A percentile compares a stretch with the other conserved stretches of the same genome.
Evolutionary conservation across 2,888 invertebrate genomes (phyloP).

Genomic region (Idaea straminata): DNA sequence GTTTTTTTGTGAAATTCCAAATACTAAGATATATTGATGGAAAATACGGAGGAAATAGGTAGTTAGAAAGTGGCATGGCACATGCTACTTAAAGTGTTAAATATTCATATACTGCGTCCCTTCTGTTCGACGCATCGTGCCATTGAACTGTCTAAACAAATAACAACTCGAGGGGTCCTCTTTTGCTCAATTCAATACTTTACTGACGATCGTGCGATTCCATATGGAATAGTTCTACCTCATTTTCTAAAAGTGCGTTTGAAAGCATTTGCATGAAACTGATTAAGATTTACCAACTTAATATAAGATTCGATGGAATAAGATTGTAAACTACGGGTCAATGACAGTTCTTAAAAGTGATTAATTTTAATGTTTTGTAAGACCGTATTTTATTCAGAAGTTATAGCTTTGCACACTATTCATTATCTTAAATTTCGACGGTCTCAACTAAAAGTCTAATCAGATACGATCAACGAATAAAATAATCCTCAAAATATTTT

Average conservation of each 20-base stretch:
- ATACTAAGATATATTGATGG: neutral
- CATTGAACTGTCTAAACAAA: slow-evolving; percentile 22
- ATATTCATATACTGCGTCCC: slow-evolving; percentile 4
- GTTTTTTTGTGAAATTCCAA: neutral
- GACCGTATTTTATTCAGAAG: too few species aligned
- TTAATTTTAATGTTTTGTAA: slow-evolving; percentile 5
- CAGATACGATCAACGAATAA: slow-evolving; percentile 40
- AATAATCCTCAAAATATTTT: slow-evolving; percentile 52
- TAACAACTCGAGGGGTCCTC: slow-evolving; percentile 19
- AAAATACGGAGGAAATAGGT: neutral
- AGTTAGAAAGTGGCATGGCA: neutral
- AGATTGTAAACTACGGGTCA: slow-evolving; percentile 8
- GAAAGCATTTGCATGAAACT: slow-evolving; percentile 18
- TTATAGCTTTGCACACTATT: slow-evolving; percentile 8
- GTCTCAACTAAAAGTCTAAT: slow-evolving; percentile 22
- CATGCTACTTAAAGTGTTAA: neutral
- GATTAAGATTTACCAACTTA: slow-evolving; percentile 4
- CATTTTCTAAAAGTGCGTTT: slow-evolving; percentile 26
- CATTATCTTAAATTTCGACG: slow-evolving; percentile 13
- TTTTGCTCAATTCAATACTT: slow-evolving; percentile 26
- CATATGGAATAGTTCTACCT: slow-evolving; percentile 30
- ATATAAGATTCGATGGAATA: slow-evolving; percentile 7
- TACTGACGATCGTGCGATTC: slow-evolving; percentile 23
- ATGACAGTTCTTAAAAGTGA: slow-evolving; percentile 11
- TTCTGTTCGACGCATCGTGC: slow-evolving; percentile 21